These are phyloP conservation scores for Germaria angustata DNA, from an alignment of 2,888 invertebrate genomes.

Conservation along the genomic window DNA sequence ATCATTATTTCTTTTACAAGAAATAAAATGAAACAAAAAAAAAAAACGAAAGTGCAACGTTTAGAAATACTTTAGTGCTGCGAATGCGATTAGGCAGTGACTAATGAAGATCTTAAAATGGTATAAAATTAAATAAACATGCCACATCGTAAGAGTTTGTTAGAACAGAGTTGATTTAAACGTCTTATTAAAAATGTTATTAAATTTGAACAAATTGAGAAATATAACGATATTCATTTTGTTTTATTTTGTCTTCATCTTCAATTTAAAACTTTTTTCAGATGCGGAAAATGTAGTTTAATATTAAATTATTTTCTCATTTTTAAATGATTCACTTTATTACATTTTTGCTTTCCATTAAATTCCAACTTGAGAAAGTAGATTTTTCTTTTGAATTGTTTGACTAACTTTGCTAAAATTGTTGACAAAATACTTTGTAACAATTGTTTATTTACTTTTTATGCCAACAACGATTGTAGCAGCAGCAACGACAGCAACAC, in stretches of 20 bases:
- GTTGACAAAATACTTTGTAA: constrained; percentile 71
- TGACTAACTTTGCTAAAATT: constrained; percentile 67
- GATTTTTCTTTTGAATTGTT: constrained; percentile 63
- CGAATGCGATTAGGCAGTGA: constrained; percentile 24
- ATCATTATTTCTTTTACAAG: not conserved
- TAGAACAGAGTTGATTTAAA: not conserved
- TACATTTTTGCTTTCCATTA: constrained; percentile 52
- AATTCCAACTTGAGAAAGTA: constrained; percentile 53
- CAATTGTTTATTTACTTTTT: constrained; percentile 71
- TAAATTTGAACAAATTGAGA: not conserved
- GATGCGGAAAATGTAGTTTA: constrained; percentile 3
- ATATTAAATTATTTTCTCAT: constrained; percentile 43
- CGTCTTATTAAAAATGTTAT: not conserved
- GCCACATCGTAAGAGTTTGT: not conserved
- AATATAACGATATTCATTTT: no score
- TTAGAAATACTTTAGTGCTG: constrained; percentile 12
- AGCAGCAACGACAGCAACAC: not conserved
- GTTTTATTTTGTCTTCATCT: not conserved
- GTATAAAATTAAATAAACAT: not conserved
- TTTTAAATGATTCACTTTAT: constrained; percentile 35
- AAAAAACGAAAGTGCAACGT: constrained; percentile 10
- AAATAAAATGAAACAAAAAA: not conserved
- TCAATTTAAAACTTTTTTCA: constrained; percentile 1
- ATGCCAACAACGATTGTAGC: constrained; percentile 37
- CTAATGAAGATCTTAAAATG: constrained; percentile 41